Evolutionary conservation across 2,888 invertebrate genomes (phyloP), one percentile per base, ranked within the genome.

Genomic region (Nezara viridula): DNA sequence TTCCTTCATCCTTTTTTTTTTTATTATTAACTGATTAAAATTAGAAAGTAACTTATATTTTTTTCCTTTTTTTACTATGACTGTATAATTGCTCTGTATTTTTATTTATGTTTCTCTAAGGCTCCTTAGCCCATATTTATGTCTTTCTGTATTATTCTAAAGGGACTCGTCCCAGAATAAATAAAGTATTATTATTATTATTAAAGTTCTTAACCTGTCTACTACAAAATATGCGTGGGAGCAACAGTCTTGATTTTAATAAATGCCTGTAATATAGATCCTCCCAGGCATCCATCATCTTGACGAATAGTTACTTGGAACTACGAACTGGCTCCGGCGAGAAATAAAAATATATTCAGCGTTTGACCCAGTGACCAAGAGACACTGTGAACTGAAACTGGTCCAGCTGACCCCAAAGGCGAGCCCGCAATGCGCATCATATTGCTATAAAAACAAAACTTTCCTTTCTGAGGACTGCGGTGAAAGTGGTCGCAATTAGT

Each of bases 401-500:
- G 66, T 32, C 66, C 66, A 73, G 66, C n/a, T 73, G 66, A 21
- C 37, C 66, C 32, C 66, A 32, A 66, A 32, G 7, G 66, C 66
- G 19, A 27, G 60, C 60, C 60, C 60, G 60, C 60, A 60, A 60
- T 60, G 37, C 66, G 66, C 66, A 73, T 73, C 66, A 73, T 73
- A 73, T 73, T 37, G 32, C 19, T 73, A 73, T 73, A 73, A 73
- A 73, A 73, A 73, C 66, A 73, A 73, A 73, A 73, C 66, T 73
- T 73, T 73, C 66, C 66, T 19, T 73, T 73, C 66, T 27, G 60
- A 60, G 27, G 55, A 9, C 73, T 44, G 24, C 27, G 77, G 81
- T 47, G 81, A 81, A 81, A 81, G 81, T 81, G 44, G 81, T 47
- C 81, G 44, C 81, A 81, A 81, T 81, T 44, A 81, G 81, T 3